Base-by-base conservation (phyloP, 2,113 vertebrate species). In the Scomber scombrus region DNA sequence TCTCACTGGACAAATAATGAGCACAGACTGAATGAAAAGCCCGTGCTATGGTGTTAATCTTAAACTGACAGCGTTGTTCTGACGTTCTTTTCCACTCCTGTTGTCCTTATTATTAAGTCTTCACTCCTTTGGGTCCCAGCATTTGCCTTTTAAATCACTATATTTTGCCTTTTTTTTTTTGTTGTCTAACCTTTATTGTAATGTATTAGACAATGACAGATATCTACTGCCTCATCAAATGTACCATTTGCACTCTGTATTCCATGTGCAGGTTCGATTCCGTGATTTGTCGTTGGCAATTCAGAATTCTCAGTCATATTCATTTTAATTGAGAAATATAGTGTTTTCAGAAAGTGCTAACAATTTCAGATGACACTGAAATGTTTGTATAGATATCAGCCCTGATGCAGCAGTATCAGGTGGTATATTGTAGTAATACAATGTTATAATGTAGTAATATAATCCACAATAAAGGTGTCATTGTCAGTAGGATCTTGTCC, bases 401-500 rank as follows among this genome's bases (percentile, higher is more conserved):
- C 43, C 0, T 67, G 34, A 54, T 34, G 8, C 31, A 34, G 31
- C 31, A 34, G 31, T 40, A 40, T 40, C 9, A 9, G 34, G 8
- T 40, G 34, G 9, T 40, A 9, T 47, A 43, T 52, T 81, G 46
- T 49, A 58, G 15, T 61, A n/a, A 49, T 16, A 26, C 11, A 60
- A 26, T 26, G 23, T 26, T 26, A 26, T 26, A 26, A 26, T 26
- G 23, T 49, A 58, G 15, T 61, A n/a, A 49, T 16, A 26, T 9
- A 60, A 40, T 14, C 3, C 71, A 23, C 43, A 92, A 71, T 90
- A 88, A 92, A 89, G 26, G 46, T 68, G 23, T 64, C 21, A 78
- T 45, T 63, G 18, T 57, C 34, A 74, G 12, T 46, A 43, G 0
- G 61, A 62, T 11, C 14, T 8, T 77, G 19, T 75, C 10, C 2